These are phyloP conservation scores for Sweltsa coloradensis DNA, from an alignment of 1,140 invertebrate genomes.

Conservation along the genomic window DNA sequence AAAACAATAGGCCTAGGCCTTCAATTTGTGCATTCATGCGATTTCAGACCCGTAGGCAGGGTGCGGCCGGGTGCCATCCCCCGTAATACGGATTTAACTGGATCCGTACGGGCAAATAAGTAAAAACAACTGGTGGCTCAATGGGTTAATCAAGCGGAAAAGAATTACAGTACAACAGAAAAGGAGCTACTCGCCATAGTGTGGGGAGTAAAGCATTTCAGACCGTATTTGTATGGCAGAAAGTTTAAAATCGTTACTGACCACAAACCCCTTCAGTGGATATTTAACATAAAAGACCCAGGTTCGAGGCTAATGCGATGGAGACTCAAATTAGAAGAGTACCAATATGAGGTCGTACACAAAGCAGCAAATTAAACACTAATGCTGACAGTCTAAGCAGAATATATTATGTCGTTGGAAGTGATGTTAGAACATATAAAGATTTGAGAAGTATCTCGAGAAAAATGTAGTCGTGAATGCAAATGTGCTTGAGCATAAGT, in stretches of 20 bases:
- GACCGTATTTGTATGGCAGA: slow-evolving; percentile 31
- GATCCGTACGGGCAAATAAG: too few relatives aligned
- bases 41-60: too few relatives aligned
- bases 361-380: slow-evolving; percentile 24
- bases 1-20: too few relatives aligned
- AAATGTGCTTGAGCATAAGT: too few relatives aligned
- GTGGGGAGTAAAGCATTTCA: slow-evolving; percentile 30
- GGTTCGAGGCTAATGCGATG: slow-evolving; percentile 34
- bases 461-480: too few relatives aligned
- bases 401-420: too few relatives aligned
- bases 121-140: too few relatives aligned
- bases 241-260: slow-evolving; percentile 37
- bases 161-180: slow-evolving; percentile 30
- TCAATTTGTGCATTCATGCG: too few relatives aligned
- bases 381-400: slow-evolving; percentile 25
- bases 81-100: too few relatives aligned
- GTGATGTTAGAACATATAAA: too few relatives aligned
- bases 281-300: slow-evolving; percentile 32
- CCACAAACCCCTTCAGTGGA: slow-evolving; percentile 33
- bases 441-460: too few relatives aligned
- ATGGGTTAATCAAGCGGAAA: slow-evolving; percentile 23
- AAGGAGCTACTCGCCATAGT: slow-evolving; percentile 39
- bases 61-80: too few relatives aligned
- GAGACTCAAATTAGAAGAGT: slow-evolving; percentile 35
- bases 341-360: slow-evolving; percentile 30